Evolutionary conservation across 2,113 vertebrate species (phyloP), one percentile per base, ranked within the genome.

Genomic region (Otolemur garnettii): DNA sequence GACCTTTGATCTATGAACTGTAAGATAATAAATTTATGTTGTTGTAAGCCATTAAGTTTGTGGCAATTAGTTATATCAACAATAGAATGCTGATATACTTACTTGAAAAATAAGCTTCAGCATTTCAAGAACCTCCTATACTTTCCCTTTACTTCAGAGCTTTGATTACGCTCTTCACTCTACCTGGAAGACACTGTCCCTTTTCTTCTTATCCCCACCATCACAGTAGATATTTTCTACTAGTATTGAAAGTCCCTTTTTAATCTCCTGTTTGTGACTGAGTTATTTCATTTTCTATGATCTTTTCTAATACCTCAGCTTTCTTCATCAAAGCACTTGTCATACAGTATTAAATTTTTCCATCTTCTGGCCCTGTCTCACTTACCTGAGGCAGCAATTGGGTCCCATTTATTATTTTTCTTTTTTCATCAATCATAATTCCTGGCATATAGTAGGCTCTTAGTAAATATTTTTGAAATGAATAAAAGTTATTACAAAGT

Each of bases 391-490:
- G 30, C 7, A 85, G 45, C 30, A 9, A 68, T 53, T 33, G 2
- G 42, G 3, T 50, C 74, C 55, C 66, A 68, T 77, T 95, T 77
- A 72, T 91, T 85, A 88, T 78, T 81, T 78, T 89, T 38, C 21
- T 45, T 53, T 15, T 15, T 71, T 84, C 81, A 92, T 89, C 60
- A 71, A 59, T 90, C 55, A 95, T 57, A 86, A 86, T 68, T 78
- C 2, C 8, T 88, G 68, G 33, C 57, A 79, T 69, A 10, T 79
- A 22, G 12, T 60, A n/a, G 19, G 33, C 15, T 86, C 14, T 74
- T 74, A 71, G 9, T 71, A 60, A 93, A 72, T 82, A 82, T 13
- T 66, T 94, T 81, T 80, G 68, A 35, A 80, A 42, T 86, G 11
- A 77, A 87, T 87, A 85, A 38, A 60, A 83, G 42, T 35, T 77